A percentile compares a stretch with the other conserved stretches of the same genome.
These are phyloP conservation scores for Lasioglossum zephyrum DNA, from an alignment of 2,888 invertebrate genomes.

Conservation along the genomic window DNA sequence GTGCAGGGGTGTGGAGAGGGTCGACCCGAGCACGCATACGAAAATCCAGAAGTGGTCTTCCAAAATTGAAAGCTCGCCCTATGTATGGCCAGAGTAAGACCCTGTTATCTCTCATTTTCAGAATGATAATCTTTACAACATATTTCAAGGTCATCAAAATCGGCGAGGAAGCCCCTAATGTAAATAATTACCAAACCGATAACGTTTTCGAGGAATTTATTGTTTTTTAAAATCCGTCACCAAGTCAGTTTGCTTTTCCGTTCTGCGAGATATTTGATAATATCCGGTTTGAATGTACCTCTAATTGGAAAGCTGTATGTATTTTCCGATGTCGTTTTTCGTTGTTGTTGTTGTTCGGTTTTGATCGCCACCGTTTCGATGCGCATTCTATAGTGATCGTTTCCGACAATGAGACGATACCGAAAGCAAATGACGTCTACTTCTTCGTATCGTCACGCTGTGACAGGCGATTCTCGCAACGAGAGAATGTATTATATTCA, in stretches of 20 bases:
- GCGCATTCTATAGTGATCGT: neutral
- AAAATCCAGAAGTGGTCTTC: too few relatives aligned
- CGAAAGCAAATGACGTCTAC: neutral
- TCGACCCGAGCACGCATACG: too few relatives aligned
- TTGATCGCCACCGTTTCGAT: neutral
- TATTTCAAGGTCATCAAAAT: too few relatives aligned
- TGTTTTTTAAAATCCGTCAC: too few relatives aligned
- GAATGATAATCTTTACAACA: too few relatives aligned
- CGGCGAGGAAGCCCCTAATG: too few relatives aligned
- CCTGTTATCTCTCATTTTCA: too few relatives aligned
- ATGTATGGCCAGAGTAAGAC: too few relatives aligned
- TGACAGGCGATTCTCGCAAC: neutral
- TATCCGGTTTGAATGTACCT: neutral
- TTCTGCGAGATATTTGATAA: neutral
- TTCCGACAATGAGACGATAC: neutral
- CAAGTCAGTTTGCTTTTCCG: neutral
- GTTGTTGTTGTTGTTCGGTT: neutral
- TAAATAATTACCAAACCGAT: too few relatives aligned
- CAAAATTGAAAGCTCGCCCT: too few relatives aligned
- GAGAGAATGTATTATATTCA: neutral
- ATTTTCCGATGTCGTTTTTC: neutral
- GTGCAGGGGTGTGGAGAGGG: too few relatives aligned
- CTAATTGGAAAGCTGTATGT: neutral
- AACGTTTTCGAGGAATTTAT: too few relatives aligned
- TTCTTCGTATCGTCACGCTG: neutral